A percentile compares a stretch with the other conserved stretches of the same genome.
phyloP scores from a whole-genome alignment of 2,888 invertebrate species.

The Tanaodytes sp. region DNA sequence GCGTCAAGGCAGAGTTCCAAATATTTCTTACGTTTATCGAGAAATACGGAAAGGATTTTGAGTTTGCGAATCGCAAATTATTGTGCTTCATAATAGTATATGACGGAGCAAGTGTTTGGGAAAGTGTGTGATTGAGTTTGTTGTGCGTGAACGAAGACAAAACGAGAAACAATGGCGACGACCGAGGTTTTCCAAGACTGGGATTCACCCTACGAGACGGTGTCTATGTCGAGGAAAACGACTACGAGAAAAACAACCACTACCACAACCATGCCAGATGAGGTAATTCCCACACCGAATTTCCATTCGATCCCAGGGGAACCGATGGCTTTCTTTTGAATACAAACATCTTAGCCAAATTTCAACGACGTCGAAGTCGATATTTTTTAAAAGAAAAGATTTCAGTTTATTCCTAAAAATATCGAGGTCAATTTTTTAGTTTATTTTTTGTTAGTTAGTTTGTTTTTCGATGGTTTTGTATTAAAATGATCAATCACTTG shows the following conservation, averaged over 20 bases:
- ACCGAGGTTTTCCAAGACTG: constrained; percentile 71
- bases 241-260: constrained; percentile 61
- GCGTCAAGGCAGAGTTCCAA: constrained; percentile 49
- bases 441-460: too few relatives aligned
- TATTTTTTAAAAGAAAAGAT: too few relatives aligned
- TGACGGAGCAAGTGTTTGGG: constrained; percentile 23
- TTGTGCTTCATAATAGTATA: constrained; percentile 28
- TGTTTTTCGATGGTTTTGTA: too few relatives aligned
- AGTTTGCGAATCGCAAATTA: constrained; percentile 43
- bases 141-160: constrained; percentile 30
- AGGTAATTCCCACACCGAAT: background rate
- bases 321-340: too few relatives aligned
- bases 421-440: too few relatives aligned
- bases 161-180: constrained; percentile 64
- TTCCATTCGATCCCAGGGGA: too few relatives aligned
- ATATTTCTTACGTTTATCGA: constrained; percentile 45
- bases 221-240: constrained; percentile 60
- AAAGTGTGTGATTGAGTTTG: constrained; percentile 50
- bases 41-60: constrained; percentile 42
- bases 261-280: too few relatives aligned
- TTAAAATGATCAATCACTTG: too few relatives aligned
- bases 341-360: too few relatives aligned
- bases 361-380: too few relatives aligned
- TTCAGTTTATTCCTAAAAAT: too few relatives aligned
- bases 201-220: constrained; percentile 68